Percentiles rank a stretch among this genome's conserved stretches.
phyloP scores from a whole-genome alignment of 2,888 invertebrate species.

The Uropetala carovei region DNA sequence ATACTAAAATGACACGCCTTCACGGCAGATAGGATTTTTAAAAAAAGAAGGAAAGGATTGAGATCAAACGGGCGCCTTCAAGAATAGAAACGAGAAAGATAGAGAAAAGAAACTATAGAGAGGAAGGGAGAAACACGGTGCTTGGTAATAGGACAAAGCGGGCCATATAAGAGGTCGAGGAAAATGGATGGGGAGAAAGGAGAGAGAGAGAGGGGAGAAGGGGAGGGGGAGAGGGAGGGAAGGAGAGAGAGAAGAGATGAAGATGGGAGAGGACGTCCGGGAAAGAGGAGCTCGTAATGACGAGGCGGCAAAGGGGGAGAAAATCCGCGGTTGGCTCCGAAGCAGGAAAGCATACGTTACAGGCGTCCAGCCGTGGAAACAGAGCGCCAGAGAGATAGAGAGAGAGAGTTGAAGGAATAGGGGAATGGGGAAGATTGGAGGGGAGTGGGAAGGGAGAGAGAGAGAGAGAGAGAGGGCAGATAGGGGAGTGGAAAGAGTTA shows the following conservation, averaged over 20 bases:
- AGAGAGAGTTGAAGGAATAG: neutral
- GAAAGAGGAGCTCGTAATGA: neutral
- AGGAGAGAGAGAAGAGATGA: neutral
- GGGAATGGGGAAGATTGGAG: neutral
- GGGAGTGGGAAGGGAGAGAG: too few species aligned
- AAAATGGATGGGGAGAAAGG: neutral
- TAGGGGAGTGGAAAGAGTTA: neutral
- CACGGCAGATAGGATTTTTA: too few species aligned
- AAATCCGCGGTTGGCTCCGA: neutral
- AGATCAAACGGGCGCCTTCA: too few species aligned
- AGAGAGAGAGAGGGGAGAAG: neutral
- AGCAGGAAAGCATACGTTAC: conserved; percentile 60
- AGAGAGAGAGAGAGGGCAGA: neutral
- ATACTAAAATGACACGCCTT: too few species aligned
- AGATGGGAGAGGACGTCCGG: neutral
- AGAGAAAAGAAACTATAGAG: neutral
- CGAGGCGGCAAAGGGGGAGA: neutral
- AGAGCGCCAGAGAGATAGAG: neutral
- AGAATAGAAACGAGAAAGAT: neutral
- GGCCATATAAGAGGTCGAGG: neutral
- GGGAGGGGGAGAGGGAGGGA: neutral
- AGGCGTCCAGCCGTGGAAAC: conserved; percentile 59
- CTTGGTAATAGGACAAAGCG: neutral
- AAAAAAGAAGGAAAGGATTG: too few species aligned
- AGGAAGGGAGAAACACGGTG: neutral